Evolutionary conservation across 2,888 invertebrate genomes (phyloP), one percentile per base, ranked within the genome.

Genomic region (Thymelicus acteon): DNA sequence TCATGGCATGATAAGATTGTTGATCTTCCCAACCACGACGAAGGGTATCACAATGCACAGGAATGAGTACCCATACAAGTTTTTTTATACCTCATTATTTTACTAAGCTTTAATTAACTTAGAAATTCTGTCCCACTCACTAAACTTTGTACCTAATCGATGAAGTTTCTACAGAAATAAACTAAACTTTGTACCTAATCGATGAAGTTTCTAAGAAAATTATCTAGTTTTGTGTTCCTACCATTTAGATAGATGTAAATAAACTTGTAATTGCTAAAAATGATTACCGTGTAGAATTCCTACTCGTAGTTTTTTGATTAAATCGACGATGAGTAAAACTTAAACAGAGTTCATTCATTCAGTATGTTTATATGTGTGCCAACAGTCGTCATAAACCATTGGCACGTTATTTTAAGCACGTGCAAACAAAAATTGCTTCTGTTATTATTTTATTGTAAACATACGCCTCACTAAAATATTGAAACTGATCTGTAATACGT

Each of bases 311-410:
- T 13, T 58, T 19, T 48, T 13, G 7, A 65, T 12, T 12, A 65
- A 71, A 54, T 44, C 8, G 7, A 13, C 15, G 4, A 49, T 10
- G 24, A 19, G 54, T 65, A 52, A 64, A 54, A 39, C 44, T 60
- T 7, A 15, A 66, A 48, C 15, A 54, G 63, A 72, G 72, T 76
- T 71, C 74, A 74, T 75, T 79, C 77, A 79, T 77, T 74, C 73
- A 76, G 65, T 72, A 74, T 48, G 69, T 61, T 71, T 68, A 77
- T 75, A 75, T 77, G 73, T 75, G 74, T 72, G 70, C 63, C 60
- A 60, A 68, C 61, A 54, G 70, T 68, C 76, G 77, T 76, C 74
- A 77, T 73, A 70, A 71, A 49, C 60, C 68, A 62, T 75, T 69
- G 72, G 72, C 49, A 49, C 71, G 72, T 71, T 75, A 74, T 74